Percentiles rank a stretch among this genome's conserved stretches.
Evolutionary conservation across 2,797 vertebrate species (phyloP).

Genomic region (Malurus leucopterus): DNA sequence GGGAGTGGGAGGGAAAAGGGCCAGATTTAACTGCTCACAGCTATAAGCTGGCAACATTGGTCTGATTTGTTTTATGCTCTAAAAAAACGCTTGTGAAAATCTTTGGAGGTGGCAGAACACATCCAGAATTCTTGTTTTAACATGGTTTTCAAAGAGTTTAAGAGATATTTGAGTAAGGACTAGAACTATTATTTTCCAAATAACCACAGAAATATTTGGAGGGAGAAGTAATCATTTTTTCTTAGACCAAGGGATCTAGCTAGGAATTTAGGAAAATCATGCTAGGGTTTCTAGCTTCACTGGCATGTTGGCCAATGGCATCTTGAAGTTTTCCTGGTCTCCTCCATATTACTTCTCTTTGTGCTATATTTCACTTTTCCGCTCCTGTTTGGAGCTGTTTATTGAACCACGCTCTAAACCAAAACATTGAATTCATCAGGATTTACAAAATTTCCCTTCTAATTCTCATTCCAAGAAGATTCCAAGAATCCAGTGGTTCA

Average conservation of each 20-base stretch:
- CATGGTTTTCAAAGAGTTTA: background rate
- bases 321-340: background rate
- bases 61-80: background rate
- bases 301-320: background rate
- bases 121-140: background rate
- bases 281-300: background rate
- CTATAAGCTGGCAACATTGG: background rate
- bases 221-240: background rate
- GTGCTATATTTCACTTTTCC: background rate
- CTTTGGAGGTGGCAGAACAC: background rate
- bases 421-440: background rate
- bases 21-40: background rate
- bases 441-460: background rate
- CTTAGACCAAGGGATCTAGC: background rate
- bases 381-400: background rate
- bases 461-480: background rate
- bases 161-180: background rate
- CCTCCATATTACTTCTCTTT: background rate
- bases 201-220: background rate
- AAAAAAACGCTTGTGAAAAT: background rate
- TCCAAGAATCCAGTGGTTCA: fast-evolving
- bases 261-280: background rate
- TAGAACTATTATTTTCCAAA: background rate
- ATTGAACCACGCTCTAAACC: background rate
- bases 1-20: background rate